A percentile compares a stretch with the other conserved stretches of the same genome.
Conservation (phyloP, 2,113 vertebrate species). For the Campylomormyrus numenius region DNA sequence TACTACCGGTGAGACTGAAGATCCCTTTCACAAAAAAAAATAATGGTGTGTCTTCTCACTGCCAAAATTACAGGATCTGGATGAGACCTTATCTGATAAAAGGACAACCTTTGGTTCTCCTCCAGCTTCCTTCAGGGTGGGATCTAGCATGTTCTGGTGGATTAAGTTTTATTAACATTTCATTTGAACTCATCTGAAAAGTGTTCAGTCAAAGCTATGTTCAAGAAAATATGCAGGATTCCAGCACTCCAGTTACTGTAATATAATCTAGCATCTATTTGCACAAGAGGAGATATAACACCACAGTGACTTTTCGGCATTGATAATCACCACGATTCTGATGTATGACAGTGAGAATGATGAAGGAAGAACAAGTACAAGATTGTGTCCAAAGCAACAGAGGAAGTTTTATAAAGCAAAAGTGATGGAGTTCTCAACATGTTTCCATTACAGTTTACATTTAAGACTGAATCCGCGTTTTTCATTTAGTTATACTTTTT, state of each 20-base stretch:
- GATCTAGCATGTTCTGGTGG: conserved; percentile 10
- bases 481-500: not conserved
- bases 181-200: conserved; percentile 1
- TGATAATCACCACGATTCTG: not conserved
- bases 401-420: not conserved
- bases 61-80: not conserved
- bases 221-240: conserved; percentile 1
- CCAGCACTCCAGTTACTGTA: not conserved
- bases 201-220: not conserved
- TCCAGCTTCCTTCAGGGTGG: conserved; percentile 11
- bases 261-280: conserved; percentile 11
- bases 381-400: not conserved
- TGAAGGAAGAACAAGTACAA: not conserved
- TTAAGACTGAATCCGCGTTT: not conserved
- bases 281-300: not conserved
- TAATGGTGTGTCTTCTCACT: not conserved
- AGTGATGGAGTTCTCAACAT: not conserved
- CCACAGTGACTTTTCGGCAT: not conserved
- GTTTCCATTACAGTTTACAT: not conserved
- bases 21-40: not conserved
- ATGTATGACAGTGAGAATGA: not conserved
- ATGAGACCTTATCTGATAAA: conserved; percentile 6
- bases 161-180: conserved; percentile 12
- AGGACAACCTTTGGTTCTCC: not conserved
- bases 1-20: not conserved